Base-by-base conservation (phyloP, 2,113 vertebrate genomes). In the Labeo rohita region DNA sequence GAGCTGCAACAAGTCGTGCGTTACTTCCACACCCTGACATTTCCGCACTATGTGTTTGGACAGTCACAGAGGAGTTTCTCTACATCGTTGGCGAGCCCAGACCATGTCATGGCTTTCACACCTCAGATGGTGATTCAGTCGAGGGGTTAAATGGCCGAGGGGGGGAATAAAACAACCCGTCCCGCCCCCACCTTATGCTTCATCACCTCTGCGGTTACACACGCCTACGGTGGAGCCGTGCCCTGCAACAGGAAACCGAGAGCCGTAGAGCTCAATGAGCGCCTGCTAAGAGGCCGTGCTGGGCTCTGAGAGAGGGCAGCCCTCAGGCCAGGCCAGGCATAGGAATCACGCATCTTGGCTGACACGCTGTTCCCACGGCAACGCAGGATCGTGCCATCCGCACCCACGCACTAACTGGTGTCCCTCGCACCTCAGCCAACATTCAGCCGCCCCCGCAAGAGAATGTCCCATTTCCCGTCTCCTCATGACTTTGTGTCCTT, bases 391-490 rank as follows among this genome's bases (percentile, higher is more conserved):
- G 86, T 77, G 84, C 84, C 87, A 28, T 75, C 49, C 80, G 61
- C 54, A 61, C 84, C 86, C 84, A 89, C 80, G 34, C 86, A 23
- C 80, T 84, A 61, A 16, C 80, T 84, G 84, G 84, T 76, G 76
- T 72, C 85, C 75, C 82, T 16, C 49, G 28, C 52, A 49, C 52
- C 54, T 66, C 47, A 23, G 85, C 87, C 87, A 88, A 86, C 47
- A 34, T 54, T 43, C 50, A n/a, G 39, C 52, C 23, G 15, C 79
- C 82, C 39, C 56, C 85, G 81, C 23, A 50, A 56, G 54, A 56
- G 74, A 39, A 65, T 49, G 43, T 75, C 80, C 74, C 82, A 13
- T 18, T 47, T 45, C 43, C 70, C 10, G 4, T 75, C 45, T n/a
- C 18, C 70, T 45, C 18, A 43, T 6, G 12, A 50, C 73, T 75